phyloP scores from a whole-genome alignment of 1,140 invertebrate genomes.

The Tetragonula clypearis region DNA sequence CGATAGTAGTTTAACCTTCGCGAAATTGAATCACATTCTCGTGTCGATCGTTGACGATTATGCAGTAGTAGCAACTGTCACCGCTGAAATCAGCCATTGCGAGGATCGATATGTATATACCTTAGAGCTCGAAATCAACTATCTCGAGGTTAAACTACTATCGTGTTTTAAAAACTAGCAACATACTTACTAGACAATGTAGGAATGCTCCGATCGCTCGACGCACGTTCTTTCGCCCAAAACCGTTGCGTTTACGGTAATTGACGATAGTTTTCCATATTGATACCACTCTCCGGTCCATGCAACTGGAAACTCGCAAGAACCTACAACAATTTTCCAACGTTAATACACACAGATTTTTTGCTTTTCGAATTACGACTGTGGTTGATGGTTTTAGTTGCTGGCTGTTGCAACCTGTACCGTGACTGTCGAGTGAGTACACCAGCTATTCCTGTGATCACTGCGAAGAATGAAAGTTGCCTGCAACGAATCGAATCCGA shows the following conservation, averaged over 20 bases:
- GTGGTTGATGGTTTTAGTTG: neutral
- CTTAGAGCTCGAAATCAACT: neutral
- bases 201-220: conserved; percentile 79
- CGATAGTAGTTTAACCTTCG: too few species aligned
- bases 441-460: too few species aligned
- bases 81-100: conserved; percentile 42
- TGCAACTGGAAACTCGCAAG: conserved; percentile 80
- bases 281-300: conserved; percentile 84
- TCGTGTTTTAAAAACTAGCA: neutral
- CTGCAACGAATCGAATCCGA: too few species aligned
- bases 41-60: conserved; percentile 85
- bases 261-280: conserved; percentile 74
- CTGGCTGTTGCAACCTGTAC: too few species aligned
- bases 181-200: conserved; percentile 78
- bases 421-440: too few species aligned
- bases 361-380: neutral
- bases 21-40: conserved; percentile 87
- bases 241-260: conserved; percentile 79
- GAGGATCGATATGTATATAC: neutral
- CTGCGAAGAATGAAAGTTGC: too few species aligned
- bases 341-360: neutral
- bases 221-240: conserved; percentile 80
- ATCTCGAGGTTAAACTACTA: too few species aligned
- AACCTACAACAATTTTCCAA: conserved; percentile 65
- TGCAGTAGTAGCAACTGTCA: conserved; percentile 84